A percentile compares a stretch with the other conserved stretches of the same genome.
Conservation (phyloP, 64 coral and sea anemone genomes). For the Actinia equina region DNA sequence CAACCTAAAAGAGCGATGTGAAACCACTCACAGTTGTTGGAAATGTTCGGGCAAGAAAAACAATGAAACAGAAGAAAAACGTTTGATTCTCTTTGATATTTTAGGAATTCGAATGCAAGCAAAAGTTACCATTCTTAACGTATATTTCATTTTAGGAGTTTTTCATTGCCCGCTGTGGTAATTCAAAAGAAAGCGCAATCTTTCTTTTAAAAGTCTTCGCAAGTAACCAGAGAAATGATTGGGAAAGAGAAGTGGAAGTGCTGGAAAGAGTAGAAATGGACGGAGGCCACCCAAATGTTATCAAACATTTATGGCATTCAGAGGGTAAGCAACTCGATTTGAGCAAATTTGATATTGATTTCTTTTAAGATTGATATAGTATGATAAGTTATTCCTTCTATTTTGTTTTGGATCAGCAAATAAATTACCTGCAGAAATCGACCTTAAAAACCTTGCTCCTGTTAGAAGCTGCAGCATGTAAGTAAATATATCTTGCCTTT, state of each 20-base stretch:
- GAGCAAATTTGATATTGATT: background rate
- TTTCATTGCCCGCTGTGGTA: background rate
- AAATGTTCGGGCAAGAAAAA: too few species aligned
- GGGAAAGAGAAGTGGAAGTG: slow-evolving; percentile 1
- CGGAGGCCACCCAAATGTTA: background rate
- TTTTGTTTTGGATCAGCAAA: background rate
- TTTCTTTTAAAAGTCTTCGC: background rate
- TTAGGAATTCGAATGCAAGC: too few species aligned
- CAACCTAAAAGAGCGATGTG: too few species aligned
- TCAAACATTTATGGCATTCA: slow-evolving; percentile 5
- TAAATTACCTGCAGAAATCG: background rate
- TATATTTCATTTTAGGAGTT: background rate
- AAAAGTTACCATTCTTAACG: too few species aligned
- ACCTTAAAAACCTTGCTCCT: background rate
- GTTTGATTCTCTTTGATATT: too few species aligned
- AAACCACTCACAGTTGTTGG: too few species aligned
- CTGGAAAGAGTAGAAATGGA: background rate
- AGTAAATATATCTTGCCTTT: background rate
- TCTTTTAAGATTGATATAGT: too few species aligned
- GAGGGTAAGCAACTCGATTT: background rate
- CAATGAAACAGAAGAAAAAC: too few species aligned
- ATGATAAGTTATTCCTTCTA: background rate
- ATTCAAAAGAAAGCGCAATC: background rate
- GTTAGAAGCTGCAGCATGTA: background rate
- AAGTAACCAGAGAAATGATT: slow-evolving; percentile 20